phyloP scores from a whole-genome alignment of 2,888 invertebrate genomes.

The Microctonus brassicae region DNA sequence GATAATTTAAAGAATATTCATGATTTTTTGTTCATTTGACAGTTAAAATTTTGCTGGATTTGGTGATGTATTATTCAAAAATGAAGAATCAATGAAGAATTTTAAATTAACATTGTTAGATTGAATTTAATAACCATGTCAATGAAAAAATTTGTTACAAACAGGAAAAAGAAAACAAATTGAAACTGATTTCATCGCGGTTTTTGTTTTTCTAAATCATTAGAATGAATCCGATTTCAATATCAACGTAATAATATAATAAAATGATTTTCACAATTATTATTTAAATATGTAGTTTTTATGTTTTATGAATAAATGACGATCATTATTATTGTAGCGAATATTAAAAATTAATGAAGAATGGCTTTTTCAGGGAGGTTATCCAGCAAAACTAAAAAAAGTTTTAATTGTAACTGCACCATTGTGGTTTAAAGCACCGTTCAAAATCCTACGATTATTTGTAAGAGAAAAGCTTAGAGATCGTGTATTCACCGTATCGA shows the following conservation, averaged over 20 bases:
- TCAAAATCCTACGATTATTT: conserved; percentile 93
- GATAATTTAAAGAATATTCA: not conserved
- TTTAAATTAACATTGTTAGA: too few relatives aligned
- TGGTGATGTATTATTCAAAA: not conserved
- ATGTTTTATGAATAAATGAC: not conserved
- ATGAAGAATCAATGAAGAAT: not conserved
- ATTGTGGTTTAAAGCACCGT: conserved; percentile 98
- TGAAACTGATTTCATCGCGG: not conserved
- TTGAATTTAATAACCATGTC: not conserved
- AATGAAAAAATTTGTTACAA: not conserved
- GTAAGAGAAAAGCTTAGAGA: conserved; percentile 96
- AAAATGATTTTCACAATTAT: conserved; percentile 24
- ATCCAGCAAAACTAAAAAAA: conserved; percentile 96
- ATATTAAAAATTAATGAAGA: not conserved
- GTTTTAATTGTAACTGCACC: conserved; percentile 97
- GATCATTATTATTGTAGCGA: not conserved
- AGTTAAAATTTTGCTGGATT: not conserved
- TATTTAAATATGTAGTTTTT: not conserved
- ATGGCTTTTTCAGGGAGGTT: conserved; percentile 82
- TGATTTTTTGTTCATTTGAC: not conserved
- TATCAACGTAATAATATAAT: conserved; percentile 27
- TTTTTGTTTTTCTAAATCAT: conserved; percentile 9
- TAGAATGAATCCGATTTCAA: conserved; percentile 33
- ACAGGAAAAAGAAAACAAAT: not conserved
- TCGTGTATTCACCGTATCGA: conserved; percentile 94